phyloP scores from a whole-genome alignment of 2,888 invertebrate genomes.

The Sinelater perroti region DNA sequence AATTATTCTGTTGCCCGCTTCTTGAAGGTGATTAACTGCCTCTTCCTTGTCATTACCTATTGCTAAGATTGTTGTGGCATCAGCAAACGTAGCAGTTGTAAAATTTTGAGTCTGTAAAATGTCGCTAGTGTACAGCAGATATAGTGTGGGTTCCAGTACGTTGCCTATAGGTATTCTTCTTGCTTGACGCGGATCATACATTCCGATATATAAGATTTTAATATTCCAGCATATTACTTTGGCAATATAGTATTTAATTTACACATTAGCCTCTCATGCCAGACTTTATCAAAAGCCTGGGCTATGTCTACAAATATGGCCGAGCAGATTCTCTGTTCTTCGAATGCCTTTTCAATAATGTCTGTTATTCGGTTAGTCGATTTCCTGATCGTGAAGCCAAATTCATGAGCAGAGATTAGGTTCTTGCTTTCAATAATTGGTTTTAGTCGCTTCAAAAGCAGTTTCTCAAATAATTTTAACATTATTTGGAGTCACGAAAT shows the following conservation, averaged over 20 bases:
- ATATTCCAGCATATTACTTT: not conserved
- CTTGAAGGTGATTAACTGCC: not conserved
- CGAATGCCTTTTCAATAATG: not conserved
- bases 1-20: not conserved
- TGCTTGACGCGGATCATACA: not conserved
- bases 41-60: not conserved
- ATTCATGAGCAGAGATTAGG: too few relatives aligned
- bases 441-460: too few relatives aligned
- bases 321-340: not conserved
- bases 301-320: not conserved
- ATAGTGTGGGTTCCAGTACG: not conserved
- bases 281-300: not conserved
- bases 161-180: not conserved
- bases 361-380: not conserved
- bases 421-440: too few relatives aligned
- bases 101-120: not conserved
- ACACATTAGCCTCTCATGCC: not conserved
- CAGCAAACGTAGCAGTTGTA: not conserved
- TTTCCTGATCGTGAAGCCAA: not conserved
- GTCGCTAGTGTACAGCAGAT: not conserved
- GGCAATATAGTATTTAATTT: not conserved
- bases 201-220: not conserved
- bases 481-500: constrained; percentile 2
- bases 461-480: too few relatives aligned
- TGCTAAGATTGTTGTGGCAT: not conserved